These are phyloP conservation scores for Bombus breviceps DNA, from an alignment of 1,140 invertebrate genomes.

Conservation along the genomic window DNA sequence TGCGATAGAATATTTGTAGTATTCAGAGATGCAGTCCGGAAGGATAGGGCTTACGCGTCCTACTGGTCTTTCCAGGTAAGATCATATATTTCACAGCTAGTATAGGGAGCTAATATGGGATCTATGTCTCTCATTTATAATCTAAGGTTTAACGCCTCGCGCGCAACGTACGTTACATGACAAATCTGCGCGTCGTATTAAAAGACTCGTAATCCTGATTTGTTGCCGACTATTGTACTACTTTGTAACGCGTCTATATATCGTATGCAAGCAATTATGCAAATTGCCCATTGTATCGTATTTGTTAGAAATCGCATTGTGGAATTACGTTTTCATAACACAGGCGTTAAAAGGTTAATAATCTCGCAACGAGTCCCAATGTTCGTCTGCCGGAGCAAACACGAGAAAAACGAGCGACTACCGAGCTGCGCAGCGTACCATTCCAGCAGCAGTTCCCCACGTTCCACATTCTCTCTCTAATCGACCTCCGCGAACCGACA, in stretches of 20 bases:
- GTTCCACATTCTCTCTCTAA: conserved; percentile 26
- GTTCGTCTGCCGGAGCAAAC: not conserved
- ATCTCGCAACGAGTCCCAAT: not conserved
- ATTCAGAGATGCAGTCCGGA: not conserved
- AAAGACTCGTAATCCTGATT: not conserved
- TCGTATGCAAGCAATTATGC: not conserved
- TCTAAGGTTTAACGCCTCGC: not conserved
- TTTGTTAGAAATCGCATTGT: not conserved
- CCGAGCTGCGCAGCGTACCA: not conserved
- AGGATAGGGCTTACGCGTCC: not conserved
- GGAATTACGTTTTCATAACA: not conserved
- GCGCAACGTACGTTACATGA: not conserved
- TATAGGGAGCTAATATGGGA: not conserved
- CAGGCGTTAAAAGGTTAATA: not conserved
- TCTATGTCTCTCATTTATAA: not conserved
- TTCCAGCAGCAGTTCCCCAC: conserved; percentile 18
- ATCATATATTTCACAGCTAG: too few species aligned
- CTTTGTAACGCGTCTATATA: not conserved
- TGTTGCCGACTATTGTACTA: not conserved
- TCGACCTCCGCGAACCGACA: not conserved
- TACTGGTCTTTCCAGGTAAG: not conserved
- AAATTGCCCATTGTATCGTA: not conserved
- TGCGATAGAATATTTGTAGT: not conserved
- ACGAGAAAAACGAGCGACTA: not conserved
- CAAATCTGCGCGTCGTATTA: not conserved